A percentile compares a stretch with the other conserved stretches of the same genome.
phyloP scores from a whole-genome alignment of 2,797 vertebrate genomes.

The Hydrocynus forskahlii region DNA sequence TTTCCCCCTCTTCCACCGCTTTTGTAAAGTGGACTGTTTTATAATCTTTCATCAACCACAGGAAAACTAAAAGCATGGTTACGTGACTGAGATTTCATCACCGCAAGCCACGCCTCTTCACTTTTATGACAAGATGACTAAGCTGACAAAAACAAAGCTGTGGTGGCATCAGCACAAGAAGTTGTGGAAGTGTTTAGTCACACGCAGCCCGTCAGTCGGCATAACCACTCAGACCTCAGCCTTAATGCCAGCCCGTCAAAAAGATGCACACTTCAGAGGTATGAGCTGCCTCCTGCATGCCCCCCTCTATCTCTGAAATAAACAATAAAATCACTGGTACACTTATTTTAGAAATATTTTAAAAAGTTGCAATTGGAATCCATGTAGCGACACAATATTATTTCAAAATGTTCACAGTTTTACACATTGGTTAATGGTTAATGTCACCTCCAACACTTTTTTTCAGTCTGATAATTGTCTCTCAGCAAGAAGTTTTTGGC shows the following conservation, averaged over 20 bases:
- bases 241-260: background rate
- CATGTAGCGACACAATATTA: no score
- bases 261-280: background rate
- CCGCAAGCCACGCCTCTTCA: background rate
- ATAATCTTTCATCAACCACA: background rate
- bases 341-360: no score
- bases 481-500: no score
- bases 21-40: background rate
- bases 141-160: background rate
- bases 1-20: background rate
- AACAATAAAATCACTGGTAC: no score
- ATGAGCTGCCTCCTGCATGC: background rate
- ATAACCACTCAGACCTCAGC: background rate
- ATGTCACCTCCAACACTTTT: no score
- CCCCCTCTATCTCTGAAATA: no score
- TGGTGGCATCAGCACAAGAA: conserved; percentile 21
- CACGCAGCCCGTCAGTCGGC: background rate
- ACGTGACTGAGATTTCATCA: background rate
- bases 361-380: no score
- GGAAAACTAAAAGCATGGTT: background rate
- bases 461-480: no score
- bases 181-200: background rate
- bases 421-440: no score
- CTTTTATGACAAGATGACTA: background rate
- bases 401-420: no score